Base-by-base conservation (phyloP, 2,888 invertebrate species). In the Eilema caniola region DNA sequence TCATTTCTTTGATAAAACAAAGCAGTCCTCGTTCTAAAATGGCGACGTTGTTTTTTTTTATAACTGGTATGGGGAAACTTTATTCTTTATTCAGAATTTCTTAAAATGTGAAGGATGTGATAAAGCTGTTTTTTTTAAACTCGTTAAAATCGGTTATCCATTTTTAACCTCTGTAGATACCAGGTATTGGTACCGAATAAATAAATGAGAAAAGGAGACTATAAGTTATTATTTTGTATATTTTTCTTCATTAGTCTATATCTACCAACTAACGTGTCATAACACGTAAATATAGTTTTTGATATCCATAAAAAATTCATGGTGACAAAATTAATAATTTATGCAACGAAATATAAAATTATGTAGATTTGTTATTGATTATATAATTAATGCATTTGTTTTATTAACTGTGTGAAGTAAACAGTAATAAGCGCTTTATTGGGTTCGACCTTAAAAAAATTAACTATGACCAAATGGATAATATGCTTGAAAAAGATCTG, bases 1-100 rank as follows among this genome's bases (percentile, higher is more conserved):
- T 11, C n/a, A 74, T 78, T 74, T 69, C 72, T 78, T 37, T 61
- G 74, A 59, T 66, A n/a, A 33, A 73, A 75, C 71, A 76, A 61
- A 33, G 31, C n/a, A 8, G 61, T 61, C n/a, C 20, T 61, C 28
- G 60, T 28, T 31, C 11, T 60, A 28, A 60, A 20, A 25, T 25
- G 3, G 28, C 28, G 60, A 31, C 28, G 12, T 20, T 31, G 33
- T 33, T 33, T 33, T 25, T 28, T 60, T 60, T 53, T 53, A n/a
- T n/a, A 8, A 53, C 53, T 53, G n/a, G 53, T n/a, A n/a, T n/a
- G 20, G 53, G 57, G 57, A 24, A 57, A 59, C 57, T 24, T 25
- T n/a, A 16, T 53, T 53, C 53, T 53, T 53, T 53, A 53, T 53
- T 53, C 53, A n/a, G n/a, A 53, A 53, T 53, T 47, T 47, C 20